These are phyloP conservation scores for Osmerus eperlanus DNA, from an alignment of 2,113 vertebrate species.

Conservation along the genomic window DNA sequence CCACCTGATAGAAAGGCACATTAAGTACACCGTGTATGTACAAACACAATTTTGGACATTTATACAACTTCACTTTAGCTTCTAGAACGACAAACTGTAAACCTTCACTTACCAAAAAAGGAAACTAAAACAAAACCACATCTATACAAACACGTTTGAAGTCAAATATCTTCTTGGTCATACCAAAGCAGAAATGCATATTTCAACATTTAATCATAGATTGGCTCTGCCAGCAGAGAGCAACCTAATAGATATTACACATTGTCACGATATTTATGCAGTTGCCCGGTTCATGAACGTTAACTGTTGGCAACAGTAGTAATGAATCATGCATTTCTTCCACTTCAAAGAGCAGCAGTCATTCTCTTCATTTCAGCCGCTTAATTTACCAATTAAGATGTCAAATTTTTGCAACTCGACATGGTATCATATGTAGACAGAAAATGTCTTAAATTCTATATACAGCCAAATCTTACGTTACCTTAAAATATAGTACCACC, in stretches of 20 bases:
- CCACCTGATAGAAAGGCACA: slow-evolving; percentile 77
- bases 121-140: slow-evolving; percentile 65
- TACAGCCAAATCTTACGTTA: slow-evolving; percentile 88
- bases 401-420: slow-evolving; percentile 49
- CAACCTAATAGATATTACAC: slow-evolving; percentile 85
- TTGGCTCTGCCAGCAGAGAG: slow-evolving; percentile 96
- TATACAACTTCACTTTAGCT: slow-evolving; percentile 69
- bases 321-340: slow-evolving; percentile 63
- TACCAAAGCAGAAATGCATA: slow-evolving; percentile 92
- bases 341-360: slow-evolving; percentile 54
- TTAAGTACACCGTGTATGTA: slow-evolving; percentile 90
- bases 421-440: slow-evolving; percentile 74
- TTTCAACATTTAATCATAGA: slow-evolving; percentile 84
- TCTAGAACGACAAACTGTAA: slow-evolving; percentile 84
- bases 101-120: slow-evolving; percentile 89
- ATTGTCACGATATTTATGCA: slow-evolving; percentile 87
- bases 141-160: slow-evolving; percentile 90
- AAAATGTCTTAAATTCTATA: slow-evolving; percentile 76
- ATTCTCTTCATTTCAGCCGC: slow-evolving; percentile 52
- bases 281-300: slow-evolving; percentile 67
- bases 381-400: slow-evolving; percentile 30
- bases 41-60: slow-evolving; percentile 61
- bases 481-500: slow-evolving; percentile 82
- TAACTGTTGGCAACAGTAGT: slow-evolving; percentile 53
- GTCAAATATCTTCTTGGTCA: slow-evolving; percentile 96